Evolutionary conservation across 2,113 vertebrate genomes (phyloP), one percentile per base, ranked within the genome.

Genomic region (Oxygymnocypris stewartii): DNA sequence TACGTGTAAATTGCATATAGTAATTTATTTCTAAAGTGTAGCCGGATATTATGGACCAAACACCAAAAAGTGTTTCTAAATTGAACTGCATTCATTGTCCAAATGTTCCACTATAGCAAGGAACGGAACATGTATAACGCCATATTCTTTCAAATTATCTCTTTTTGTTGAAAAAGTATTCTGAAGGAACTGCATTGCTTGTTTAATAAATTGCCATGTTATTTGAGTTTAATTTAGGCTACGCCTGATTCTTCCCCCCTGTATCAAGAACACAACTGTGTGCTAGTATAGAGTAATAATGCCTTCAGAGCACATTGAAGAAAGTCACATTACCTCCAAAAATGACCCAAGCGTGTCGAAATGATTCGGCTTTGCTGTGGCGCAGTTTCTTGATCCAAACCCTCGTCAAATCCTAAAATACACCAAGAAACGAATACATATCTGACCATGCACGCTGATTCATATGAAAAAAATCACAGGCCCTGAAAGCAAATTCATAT

Each of bases 11-110:
- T 97, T 97, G 96, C 96, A 95, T 95, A 98, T 98, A 99, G 96
- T 99, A 99, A 99, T 99, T 99, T 99, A 99, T 99, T 98, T 95
- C 94, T 96, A 94, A 97, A 96, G 95, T 97, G 96, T 97, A 97
- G 96, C 96, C 95, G 95, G 95, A 96, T 96, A 94, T 96, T 95
- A 94, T 92, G 97, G 98, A 98, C 98, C 98, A 99, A 99, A 98
- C 94, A 94, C 96, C 95, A 93, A 86, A 94, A 96, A 96, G 95
- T 97, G 96, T 97, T 97, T 95, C 92, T 95, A 95, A 96, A 94
- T 94, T 95, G 93, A 97, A 95, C 93, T 96, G 92, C 95, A 95
- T 96, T 95, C 95, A 95, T 93, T 95, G 93, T 95, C 95, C 94
- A 94, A 93, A 91, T 94, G 96, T 95, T 96, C 95, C 95, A 95